These are phyloP conservation scores for Drosophila limbata DNA, from an alignment of 2,888 invertebrate species.

Conservation along the genomic window DNA sequence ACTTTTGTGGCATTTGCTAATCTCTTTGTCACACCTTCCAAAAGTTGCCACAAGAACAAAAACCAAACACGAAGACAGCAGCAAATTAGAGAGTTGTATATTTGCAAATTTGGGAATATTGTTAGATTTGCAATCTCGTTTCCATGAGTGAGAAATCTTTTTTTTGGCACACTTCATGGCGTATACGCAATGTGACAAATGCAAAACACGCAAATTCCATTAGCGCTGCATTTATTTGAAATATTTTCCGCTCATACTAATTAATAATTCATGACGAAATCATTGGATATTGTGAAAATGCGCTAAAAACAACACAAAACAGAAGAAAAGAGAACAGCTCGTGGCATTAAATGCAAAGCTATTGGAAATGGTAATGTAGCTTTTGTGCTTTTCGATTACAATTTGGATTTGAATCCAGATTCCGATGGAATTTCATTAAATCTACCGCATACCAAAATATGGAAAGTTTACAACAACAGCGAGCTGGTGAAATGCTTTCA, in stretches of 20 bases:
- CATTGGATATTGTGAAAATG: constrained; percentile 43
- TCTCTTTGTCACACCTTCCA: neutral
- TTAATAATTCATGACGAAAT: constrained; percentile 66
- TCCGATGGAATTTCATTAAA: constrained; percentile 60
- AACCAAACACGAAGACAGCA: neutral
- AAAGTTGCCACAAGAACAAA: neutral
- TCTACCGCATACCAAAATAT: constrained; percentile 49
- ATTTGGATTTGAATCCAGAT: constrained; percentile 31
- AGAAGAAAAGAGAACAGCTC: neutral
- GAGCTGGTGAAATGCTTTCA: constrained; percentile 29
- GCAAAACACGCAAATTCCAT: constrained; percentile 57
- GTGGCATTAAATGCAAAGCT: constrained; percentile 11
- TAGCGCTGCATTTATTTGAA: constrained; percentile 48
- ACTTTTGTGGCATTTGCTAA: constrained; percentile 7
- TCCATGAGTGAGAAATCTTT: neutral
- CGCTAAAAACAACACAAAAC: constrained; percentile 6
- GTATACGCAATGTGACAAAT: constrained; percentile 53
- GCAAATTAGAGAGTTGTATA: constrained; percentile 8
- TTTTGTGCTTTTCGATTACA: constrained; percentile 29
- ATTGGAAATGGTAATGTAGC: constrained; percentile 5
- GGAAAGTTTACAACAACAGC: constrained; percentile 30
- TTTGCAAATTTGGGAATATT: constrained; percentile 7
- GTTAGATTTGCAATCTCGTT: constrained; percentile 2
- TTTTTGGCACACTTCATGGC: constrained; percentile 23
- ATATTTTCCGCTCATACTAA: constrained; percentile 32